Base-by-base conservation (phyloP, 1,140 invertebrate genomes). In the Caenorhabditis remanei region DNA sequence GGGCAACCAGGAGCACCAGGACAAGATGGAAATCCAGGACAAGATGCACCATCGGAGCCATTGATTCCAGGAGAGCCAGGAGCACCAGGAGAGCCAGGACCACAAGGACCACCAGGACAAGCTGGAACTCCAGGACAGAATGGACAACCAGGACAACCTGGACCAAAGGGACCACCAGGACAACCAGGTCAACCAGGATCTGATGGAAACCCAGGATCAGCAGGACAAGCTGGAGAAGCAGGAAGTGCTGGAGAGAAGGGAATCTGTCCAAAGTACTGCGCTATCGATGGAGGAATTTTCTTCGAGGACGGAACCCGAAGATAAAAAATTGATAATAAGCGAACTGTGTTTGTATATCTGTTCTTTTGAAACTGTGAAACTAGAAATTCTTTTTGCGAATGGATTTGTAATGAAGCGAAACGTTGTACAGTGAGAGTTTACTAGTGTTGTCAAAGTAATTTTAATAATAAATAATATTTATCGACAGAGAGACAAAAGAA, bases 1-100 rank as follows among this genome's bases (percentile, higher is more conserved):
- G 88, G 88, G 79, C 53, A 87, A 43, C 83, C 88, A 55, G 88
- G 88, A 71, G 88, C 88, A 21, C 86, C 88, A 21, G 88, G 88
- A 75, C 83, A 63, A 67, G 56, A 79, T 85, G 71, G 71, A 50
- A 79, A 79, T 19, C 88, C 88, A 58, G 88, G 88, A 87, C 65
- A 65, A 58, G 82, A 83, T 46, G 88, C 88, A 40, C 86, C 61
- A 43, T 83, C 61, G 6, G 88, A 89, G 86, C 61, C 88, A 56
- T 40, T 87, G 14, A 46, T 83, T 53, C 88, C 88, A 48, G 87
- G 87, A 86, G 84, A 56, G 48, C 87, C 87, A 40, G 87, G 87
- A 86, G 48, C 88, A 24, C 53, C 88, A 71, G 88, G 88, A 89
- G 67, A 79, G 46, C 19, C 71, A 50, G 71, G 71, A 50, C 71